phyloP scores from a whole-genome alignment of 2,113 vertebrate species.

The Amphiprion percula region DNA sequence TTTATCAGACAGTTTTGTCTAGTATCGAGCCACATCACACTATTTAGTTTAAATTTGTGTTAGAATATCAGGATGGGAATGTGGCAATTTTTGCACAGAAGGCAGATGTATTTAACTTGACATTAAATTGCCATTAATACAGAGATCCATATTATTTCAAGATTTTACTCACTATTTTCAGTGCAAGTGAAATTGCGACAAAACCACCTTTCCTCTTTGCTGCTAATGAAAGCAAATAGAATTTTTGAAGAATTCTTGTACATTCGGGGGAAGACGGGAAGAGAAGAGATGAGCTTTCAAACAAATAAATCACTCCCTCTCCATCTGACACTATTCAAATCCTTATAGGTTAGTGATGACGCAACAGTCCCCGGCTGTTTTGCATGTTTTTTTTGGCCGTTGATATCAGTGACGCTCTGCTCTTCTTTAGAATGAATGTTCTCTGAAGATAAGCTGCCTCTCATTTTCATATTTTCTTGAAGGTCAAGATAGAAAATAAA shows the following conservation, averaged over 20 bases:
- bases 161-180: neutral
- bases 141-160: neutral
- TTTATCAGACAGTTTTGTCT: neutral
- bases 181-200: neutral
- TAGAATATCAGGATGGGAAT: too few relatives aligned
- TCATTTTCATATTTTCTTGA: slow-evolving; percentile 63
- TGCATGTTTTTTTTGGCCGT: slow-evolving; percentile 52
- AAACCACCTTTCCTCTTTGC: neutral
- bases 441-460: slow-evolving; percentile 29
- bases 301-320: slow-evolving; percentile 21
- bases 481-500: slow-evolving; percentile 30
- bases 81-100: too few relatives aligned
- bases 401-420: slow-evolving; percentile 22
- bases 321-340: slow-evolving; percentile 59
- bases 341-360: slow-evolving; percentile 49
- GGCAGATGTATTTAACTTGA: too few relatives aligned
- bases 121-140: neutral
- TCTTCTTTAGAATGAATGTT: slow-evolving; percentile 4
- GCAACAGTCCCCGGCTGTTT: slow-evolving; percentile 32
- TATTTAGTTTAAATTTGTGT: neutral
- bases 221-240: neutral
- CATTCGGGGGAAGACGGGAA: slow-evolving; percentile 30
- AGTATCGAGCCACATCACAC: neutral
- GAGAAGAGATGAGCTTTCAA: neutral
- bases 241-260: neutral